Base-by-base conservation (phyloP, 2,113 vertebrate species). In the Prietella phreatophila region DNA sequence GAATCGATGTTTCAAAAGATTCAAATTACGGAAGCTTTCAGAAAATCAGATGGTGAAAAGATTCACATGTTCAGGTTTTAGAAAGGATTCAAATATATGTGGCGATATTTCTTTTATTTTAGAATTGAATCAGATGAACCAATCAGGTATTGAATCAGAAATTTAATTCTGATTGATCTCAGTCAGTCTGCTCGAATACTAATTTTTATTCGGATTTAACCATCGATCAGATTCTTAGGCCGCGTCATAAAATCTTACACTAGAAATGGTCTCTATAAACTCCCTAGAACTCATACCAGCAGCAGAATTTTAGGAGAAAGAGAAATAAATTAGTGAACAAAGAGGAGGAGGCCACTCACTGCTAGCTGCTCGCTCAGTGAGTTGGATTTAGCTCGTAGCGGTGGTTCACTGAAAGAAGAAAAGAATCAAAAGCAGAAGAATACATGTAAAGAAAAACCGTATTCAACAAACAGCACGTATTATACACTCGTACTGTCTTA, bases 351-450 rank as follows among this genome's bases (percentile, higher is more conserved):
- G 25, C 14, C 14, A 83, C 96, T 96, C 94, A 96, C 95, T n/a
- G 95, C 90, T 22, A 98, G 92, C 90, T 98, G 97, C 79, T 99
- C 98, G 85, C 93, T 97, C 85, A 99, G 94, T 3, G 98, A 98
- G 93, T 96, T 97, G 0, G 98, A 97, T 94, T 98, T 99, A 82
- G 94, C 90, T 47, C 96, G 95, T 27, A 97, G 94, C 55, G 94
- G 94, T 0, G 94, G 94, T 30, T 99, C 98, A 91, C 98, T 99
- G 91, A 17, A 50, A 91, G 50, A 84, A 30, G 1, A 85, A 61
- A 60, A 82, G 58, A 8, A 67, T 0, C 58, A n/a, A 79, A 15
- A 15, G 25, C 39, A 76, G 9, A 39, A 39, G 14, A 88, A 47
- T 47, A 71, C 55, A 63, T 9, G 82, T 2, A 76, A 25, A 15